Evolutionary conservation across 2,888 invertebrate species (phyloP), one percentile per base, ranked within the genome.

Genomic region (Zaprionus obscuricornis): DNA sequence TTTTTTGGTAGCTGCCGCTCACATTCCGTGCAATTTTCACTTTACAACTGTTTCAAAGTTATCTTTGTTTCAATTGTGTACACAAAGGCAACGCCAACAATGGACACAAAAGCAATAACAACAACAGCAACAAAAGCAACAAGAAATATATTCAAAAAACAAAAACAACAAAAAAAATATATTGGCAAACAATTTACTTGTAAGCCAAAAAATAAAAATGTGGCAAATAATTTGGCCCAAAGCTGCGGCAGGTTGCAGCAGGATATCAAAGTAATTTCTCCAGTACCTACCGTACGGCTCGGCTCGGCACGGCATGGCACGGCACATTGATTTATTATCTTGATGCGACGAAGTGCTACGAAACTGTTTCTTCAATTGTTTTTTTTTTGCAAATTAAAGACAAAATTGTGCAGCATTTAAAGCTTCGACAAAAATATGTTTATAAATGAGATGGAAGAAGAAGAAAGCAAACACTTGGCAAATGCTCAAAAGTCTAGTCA

Each of bases 181-280:
- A 86, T 76, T 82, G 84, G 81, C 84, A 86, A 86, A 86, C 86
- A 86, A 86, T 86, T 86, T 86, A 86, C 86, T 78, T 85, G 73
- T 55, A 63, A 47, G 60, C 58, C 36, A 52, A 45, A 55, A 66
- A 66, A 63, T 49, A 65, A 70, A 74, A 78, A 74, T 58, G 74
- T 57, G 67, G 79, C 73, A 87, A 87, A 84, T 86, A 83, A 87
- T 87, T 87, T 87, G 74, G n/a, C 87, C 82, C 87, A 86, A 87
- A 86, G 86, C 84, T 76, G 76, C 62, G 83, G 69, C 79, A 84
- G 79, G 85, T 78, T 82, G 75, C 24, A 36, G 16, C 55, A 50
- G 58, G 57, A 74, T 82, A 79, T 84, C 84, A 85, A 82, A 85
- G 85, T 74, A 71, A 79, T 71, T 70, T 59, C 43, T 18, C 50